Evolutionary conservation across 2,797 vertebrate species (phyloP).

Genomic region (Phrynocephalus guinanensis): DNA sequence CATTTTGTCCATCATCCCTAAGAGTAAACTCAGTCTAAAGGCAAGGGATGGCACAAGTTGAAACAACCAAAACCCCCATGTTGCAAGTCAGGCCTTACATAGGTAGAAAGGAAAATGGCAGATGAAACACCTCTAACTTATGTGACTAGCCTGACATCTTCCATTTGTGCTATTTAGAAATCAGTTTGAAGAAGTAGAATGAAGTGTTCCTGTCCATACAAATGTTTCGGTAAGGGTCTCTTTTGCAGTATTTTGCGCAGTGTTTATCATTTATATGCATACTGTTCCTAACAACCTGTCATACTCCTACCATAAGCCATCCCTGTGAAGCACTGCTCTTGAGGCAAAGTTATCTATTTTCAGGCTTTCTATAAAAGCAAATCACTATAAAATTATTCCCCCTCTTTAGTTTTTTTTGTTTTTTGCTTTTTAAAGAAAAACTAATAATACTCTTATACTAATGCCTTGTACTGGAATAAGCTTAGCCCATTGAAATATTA

Average conservation of each 20-base stretch:
- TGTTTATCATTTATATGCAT: slow-evolving; percentile 4
- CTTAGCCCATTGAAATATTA: background rate
- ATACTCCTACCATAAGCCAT: slow-evolving; percentile 9
- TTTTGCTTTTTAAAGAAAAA: background rate
- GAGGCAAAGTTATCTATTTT: slow-evolving; percentile 28
- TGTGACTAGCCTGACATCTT: slow-evolving; percentile 1
- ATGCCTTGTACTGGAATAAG: background rate
- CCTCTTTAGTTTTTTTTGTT: background rate
- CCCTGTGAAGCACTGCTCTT: slow-evolving; percentile 19
- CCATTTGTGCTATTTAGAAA: slow-evolving; percentile 12
- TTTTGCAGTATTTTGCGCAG: slow-evolving; percentile 15
- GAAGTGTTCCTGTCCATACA: slow-evolving; percentile 13
- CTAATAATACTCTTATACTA: background rate
- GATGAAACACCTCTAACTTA: background rate
- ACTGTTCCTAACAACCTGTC: slow-evolving; percentile 16
- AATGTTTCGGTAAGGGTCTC: slow-evolving; percentile 26
- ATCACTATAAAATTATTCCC: background rate
- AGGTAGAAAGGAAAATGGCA: background rate
- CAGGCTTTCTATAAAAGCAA: slow-evolving; percentile 12
- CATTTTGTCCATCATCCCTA: background rate
- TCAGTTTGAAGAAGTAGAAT: background rate
- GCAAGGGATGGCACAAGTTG: background rate
- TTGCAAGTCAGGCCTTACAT: background rate
- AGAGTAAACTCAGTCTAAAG: background rate
- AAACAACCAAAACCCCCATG: background rate